A percentile compares a stretch with the other conserved stretches of the same genome.
Evolutionary conservation across 2,113 vertebrate species (phyloP).

Genomic region (Lagopus leucura): DNA sequence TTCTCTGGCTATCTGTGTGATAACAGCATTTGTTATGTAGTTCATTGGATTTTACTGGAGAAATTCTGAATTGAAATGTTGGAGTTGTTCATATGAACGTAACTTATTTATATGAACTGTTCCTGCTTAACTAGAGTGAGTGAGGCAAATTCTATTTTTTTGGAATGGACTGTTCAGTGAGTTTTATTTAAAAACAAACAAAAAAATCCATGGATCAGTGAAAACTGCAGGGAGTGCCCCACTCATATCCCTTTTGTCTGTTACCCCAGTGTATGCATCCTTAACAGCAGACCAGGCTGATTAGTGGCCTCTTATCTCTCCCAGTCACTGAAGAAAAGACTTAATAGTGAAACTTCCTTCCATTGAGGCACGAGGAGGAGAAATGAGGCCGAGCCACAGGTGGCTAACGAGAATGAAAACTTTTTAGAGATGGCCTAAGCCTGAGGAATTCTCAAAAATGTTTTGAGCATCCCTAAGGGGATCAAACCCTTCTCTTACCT

Average conservation of each 20-base stretch:
- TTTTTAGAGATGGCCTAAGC: neutral
- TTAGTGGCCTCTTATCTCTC: neutral
- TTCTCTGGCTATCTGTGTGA: neutral
- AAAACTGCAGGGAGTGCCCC: neutral
- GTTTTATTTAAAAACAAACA: neutral
- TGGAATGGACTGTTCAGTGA: neutral
- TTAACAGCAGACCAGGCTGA: neutral
- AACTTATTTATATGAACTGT: neutral
- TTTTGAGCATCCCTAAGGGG: neutral
- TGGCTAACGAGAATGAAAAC: neutral
- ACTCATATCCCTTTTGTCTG: neutral
- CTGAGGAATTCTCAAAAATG: neutral
- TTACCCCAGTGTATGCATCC: neutral
- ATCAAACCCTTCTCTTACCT: neutral
- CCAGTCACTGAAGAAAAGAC: neutral
- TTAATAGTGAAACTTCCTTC: neutral
- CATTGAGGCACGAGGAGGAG: neutral
- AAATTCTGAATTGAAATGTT: neutral
- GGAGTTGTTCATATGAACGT: neutral
- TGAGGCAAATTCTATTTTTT: neutral
- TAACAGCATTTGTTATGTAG: neutral
- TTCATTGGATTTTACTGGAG: neutral
- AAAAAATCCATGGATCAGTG: neutral
- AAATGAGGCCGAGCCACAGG: neutral
- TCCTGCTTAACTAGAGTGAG: neutral